Evolutionary conservation across 2,113 vertebrate species (phyloP), one percentile per base, ranked within the genome.

Genomic region (Camelus bactrianus): DNA sequence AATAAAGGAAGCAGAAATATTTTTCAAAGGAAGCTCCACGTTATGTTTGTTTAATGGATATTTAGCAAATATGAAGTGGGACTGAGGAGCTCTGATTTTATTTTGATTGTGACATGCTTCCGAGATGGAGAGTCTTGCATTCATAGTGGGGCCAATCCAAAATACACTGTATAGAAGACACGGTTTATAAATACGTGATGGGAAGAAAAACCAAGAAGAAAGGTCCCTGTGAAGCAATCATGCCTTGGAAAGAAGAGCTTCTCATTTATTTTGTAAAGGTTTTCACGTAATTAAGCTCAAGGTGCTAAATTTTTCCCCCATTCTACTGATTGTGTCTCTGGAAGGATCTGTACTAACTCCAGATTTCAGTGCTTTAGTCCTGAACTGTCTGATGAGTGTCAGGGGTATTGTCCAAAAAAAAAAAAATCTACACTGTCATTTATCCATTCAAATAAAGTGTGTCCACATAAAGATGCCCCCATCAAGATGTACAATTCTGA

Each of bases 31-130:
- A 96, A 94, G 80, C 52, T 90, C 89, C 28, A 64, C 48, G 28
- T 22, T 87, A 60, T 84, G 70, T 88, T 95, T 97, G 67, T 83
- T 87, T 92, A 95, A 88, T 3, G 76, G 70, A 87, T 79, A 95
- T 73, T 82, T 93, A 77, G 70, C 72, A 52, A 93, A 76, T 89
- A 22, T 13, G 3, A 94, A 65, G n/a, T 67, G 48, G 65, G 35
- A 96, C 62, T 60, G 60, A 82, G 85, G 65, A 28, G 28, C 32
- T 82, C 50, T 62, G 69, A 65, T 62, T 92, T 79, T 70, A 86
- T 69, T 90, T 42, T 58, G 42, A 92, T 15, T 15, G 26, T 70
- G 79, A 85, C 91, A 85, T 60, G 14, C 16, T 72, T 62, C 82
- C 42, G 26, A 83, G 46, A n/a, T 12, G 20, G 20, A 79, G 24